Conservation (phyloP, 1,140 invertebrate species). For the Calliphora vicina region DNA sequence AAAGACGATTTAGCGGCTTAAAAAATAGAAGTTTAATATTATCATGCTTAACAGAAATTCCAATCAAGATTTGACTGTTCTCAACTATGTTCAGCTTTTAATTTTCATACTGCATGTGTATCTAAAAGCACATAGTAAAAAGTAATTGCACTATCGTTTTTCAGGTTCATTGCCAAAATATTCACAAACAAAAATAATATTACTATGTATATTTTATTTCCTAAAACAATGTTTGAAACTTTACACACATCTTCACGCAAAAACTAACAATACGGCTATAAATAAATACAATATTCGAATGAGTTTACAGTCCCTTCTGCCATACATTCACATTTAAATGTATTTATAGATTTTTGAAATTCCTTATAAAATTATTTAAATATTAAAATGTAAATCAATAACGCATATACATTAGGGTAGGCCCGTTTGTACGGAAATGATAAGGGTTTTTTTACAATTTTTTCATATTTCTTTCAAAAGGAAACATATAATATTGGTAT, state of each 20-base stretch:
- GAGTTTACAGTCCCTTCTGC: neutral
- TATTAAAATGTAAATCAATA: neutral
- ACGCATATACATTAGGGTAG: no score
- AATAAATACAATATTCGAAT: neutral
- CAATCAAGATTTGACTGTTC: no score
- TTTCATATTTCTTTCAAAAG: no score
- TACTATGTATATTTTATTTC: neutral
- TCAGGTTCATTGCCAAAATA: conserved; percentile 8
- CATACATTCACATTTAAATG: neutral
- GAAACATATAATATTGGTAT: no score
- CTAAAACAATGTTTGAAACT: neutral
- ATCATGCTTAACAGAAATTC: no score
- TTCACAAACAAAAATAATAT: neutral
- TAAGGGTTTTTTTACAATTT: no score
- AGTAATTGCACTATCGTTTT: neutral
- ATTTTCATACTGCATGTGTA: no score
- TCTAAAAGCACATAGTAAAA: neutral
- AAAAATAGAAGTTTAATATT: no score
- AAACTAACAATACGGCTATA: neutral
- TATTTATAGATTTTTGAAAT: neutral
- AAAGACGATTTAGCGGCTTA: no score
- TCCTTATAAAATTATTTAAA: conserved; percentile 1
- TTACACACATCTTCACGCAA: neutral
- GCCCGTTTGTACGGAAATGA: no score
- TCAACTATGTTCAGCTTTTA: no score